phyloP scores from a whole-genome alignment of 2,113 vertebrate species.

The Lepidothrix coronata region DNA sequence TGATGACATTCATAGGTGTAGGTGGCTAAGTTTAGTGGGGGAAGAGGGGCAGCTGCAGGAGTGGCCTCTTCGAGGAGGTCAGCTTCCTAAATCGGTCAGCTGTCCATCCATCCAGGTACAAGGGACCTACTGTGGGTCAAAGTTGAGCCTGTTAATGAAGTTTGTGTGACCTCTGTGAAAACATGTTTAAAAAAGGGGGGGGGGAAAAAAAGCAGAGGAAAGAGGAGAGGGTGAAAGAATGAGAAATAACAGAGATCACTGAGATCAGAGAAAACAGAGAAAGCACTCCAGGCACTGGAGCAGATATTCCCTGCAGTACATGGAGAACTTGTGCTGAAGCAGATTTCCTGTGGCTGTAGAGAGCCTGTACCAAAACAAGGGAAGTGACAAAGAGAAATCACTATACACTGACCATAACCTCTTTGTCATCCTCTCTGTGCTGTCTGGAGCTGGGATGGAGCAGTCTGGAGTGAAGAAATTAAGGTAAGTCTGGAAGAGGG shows the following conservation, averaged over 20 bases:
- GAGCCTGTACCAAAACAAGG: neutral
- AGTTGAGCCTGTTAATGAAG: neutral
- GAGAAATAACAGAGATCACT: neutral
- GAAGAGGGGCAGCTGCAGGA: neutral
- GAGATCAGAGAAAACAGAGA: neutral
- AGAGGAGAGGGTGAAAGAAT: fast-evolving
- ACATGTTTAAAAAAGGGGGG: neutral
- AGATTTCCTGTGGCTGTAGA: neutral
- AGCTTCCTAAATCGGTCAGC: neutral
- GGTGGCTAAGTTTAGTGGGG: neutral
- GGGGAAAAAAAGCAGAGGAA: neutral
- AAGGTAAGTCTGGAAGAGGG: neutral
- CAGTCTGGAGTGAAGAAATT: neutral
- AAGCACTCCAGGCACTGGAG: neutral
- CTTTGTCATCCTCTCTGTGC: neutral
- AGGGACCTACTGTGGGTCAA: neutral
- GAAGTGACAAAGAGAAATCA: neutral
- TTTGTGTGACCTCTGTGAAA: neutral
- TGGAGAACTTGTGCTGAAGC: neutral
- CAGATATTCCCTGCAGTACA: neutral
- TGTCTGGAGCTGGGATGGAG: neutral
- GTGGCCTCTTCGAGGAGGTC: neutral
- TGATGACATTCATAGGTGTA: neutral
- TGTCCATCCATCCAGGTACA: neutral
- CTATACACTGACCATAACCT: neutral